Evolutionary conservation across 2,113 vertebrate genomes (phyloP).

Genomic region (Forbesichthys papilliferus): DNA sequence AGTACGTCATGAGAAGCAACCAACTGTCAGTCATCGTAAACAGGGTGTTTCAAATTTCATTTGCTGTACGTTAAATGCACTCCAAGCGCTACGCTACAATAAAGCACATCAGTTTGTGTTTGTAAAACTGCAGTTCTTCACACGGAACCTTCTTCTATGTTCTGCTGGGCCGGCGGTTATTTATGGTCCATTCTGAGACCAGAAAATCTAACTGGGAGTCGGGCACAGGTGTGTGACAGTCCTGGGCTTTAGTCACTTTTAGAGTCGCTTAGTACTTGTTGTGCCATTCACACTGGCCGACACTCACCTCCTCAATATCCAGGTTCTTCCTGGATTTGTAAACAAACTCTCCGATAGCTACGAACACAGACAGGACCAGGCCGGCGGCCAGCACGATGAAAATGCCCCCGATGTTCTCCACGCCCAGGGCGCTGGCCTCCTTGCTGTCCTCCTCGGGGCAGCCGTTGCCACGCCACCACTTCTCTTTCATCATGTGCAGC

Average conservation of each 20-base stretch:
- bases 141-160: constrained; percentile 31
- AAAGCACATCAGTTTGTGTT: constrained; percentile 51
- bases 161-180: constrained; percentile 31
- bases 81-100: constrained; percentile 50
- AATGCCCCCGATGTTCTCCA: constrained; percentile 98
- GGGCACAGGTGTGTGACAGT: constrained; percentile 31
- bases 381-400: constrained; percentile 96
- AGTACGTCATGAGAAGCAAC: constrained; percentile 42
- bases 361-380: constrained; percentile 95
- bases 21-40: constrained; percentile 43
- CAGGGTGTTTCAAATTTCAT: constrained; percentile 49
- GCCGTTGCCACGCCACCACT: constrained; percentile 96
- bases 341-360: constrained; percentile 96
- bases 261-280: constrained; percentile 72
- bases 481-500: constrained; percentile 98
- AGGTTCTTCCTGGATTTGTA: constrained; percentile 92
- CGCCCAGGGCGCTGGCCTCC: constrained; percentile 93
- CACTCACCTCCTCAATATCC: constrained; percentile 92
- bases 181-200: constrained; percentile 2
- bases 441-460: constrained; percentile 96
- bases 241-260: background rate
- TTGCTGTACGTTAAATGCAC: constrained; percentile 60
- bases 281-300: constrained; percentile 79
- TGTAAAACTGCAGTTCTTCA: constrained; percentile 63
- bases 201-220: constrained; percentile 25